Conservation (phyloP, 2,888 invertebrate genomes). For the Mactromeris polynyma region DNA sequence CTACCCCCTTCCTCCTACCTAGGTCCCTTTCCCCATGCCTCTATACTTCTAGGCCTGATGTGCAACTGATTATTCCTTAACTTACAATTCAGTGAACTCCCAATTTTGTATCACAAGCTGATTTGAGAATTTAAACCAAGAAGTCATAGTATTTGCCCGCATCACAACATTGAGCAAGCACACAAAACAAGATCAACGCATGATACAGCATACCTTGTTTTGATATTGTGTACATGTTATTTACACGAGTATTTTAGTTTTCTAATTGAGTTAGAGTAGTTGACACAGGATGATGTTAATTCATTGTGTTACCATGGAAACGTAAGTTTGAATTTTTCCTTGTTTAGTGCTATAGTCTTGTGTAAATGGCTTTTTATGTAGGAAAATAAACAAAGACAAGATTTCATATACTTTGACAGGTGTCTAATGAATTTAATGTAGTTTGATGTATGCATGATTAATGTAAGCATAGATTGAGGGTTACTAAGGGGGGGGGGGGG, state of each 20-base stretch:
- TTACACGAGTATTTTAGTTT: not conserved
- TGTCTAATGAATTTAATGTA: not conserved
- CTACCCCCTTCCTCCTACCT: too few species aligned
- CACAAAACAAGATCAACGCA: too few species aligned
- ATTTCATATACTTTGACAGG: not conserved
- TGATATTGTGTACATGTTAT: not conserved
- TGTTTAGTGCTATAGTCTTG: conserved; percentile 13
- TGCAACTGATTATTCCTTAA: too few species aligned
- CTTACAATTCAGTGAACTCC: too few species aligned
- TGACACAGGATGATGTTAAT: not conserved
- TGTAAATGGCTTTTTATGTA: conserved; percentile 5
- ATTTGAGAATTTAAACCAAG: too few species aligned
- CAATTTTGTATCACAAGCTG: too few species aligned
- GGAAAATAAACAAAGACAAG: not conserved
- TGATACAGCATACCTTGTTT: not conserved
- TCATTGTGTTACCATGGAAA: not conserved
- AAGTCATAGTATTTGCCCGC: too few species aligned
- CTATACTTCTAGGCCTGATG: too few species aligned
- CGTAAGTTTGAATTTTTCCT: conserved; percentile 19
- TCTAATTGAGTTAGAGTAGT: conserved; percentile 19
- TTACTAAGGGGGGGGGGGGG: too few species aligned
- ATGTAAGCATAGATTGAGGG: too few species aligned
- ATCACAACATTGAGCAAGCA: too few species aligned
- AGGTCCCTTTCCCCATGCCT: too few species aligned
- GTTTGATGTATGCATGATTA: not conserved